These are phyloP conservation scores for Dermatemys mawii DNA, from an alignment of 2,113 vertebrate genomes.

Conservation along the genomic window DNA sequence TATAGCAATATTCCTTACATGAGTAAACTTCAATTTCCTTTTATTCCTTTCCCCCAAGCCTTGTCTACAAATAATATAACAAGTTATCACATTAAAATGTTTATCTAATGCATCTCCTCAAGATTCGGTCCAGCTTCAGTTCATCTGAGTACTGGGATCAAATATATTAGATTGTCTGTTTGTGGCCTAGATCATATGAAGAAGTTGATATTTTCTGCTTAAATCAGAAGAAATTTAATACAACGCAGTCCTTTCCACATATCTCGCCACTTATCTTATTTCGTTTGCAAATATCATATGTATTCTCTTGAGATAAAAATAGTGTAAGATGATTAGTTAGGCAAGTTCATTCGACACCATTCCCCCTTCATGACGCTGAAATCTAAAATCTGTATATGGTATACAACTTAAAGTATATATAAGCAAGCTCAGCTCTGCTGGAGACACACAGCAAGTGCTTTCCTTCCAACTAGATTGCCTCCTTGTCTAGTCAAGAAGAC, in stretches of 20 bases:
- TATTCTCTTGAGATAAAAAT: slow-evolving; percentile 76
- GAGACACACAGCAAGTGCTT: slow-evolving; percentile 55
- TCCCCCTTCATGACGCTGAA: slow-evolving; percentile 62
- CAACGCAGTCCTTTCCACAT: slow-evolving; percentile 36
- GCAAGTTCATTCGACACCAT: slow-evolving; percentile 66
- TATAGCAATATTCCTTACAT: not conserved
- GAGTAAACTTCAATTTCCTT: not conserved
- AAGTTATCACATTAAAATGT: not conserved
- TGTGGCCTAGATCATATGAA: not conserved
- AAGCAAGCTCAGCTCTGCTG: slow-evolving; percentile 30
- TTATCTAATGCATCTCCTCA: not conserved
- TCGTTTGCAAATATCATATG: slow-evolving; percentile 71
- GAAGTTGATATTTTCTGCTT: slow-evolving; percentile 63
- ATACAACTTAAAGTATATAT: slow-evolving; percentile 67
- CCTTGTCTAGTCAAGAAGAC: slow-evolving; percentile 42
- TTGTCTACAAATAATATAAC: not conserved
- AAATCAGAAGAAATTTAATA: slow-evolving; percentile 68
- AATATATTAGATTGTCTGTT: not conserved
- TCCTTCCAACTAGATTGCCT: slow-evolving; percentile 27
- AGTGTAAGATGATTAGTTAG: slow-evolving; percentile 71
- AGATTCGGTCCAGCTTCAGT: not conserved
- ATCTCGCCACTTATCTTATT: slow-evolving; percentile 67
- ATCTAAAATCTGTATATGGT: slow-evolving; percentile 68
- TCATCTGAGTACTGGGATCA: not conserved
- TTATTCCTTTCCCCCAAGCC: not conserved